Conservation (phyloP, 2,888 invertebrate genomes). For the Drosophila histrio region DNA sequence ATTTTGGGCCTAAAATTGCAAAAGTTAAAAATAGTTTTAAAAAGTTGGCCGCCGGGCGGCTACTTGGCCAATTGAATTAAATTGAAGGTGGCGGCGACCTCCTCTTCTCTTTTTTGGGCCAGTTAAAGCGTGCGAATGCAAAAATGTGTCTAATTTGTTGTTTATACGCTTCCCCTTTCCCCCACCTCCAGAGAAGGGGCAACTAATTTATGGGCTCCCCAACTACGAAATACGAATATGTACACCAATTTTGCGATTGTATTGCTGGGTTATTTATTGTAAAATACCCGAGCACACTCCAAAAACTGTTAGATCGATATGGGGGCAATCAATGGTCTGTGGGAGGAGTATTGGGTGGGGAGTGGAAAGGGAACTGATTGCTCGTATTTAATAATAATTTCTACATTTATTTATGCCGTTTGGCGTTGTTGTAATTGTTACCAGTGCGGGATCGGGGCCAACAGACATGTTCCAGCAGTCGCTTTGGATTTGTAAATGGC, state of each 20-base stretch:
- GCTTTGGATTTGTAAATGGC: conserved; percentile 51
- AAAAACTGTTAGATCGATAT: conserved; percentile 73
- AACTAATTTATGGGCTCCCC: conserved; percentile 58
- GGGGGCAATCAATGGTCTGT: conserved; percentile 46
- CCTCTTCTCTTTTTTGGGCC: conserved; percentile 4
- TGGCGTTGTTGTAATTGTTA: conserved; percentile 69
- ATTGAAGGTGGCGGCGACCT: conserved; percentile 40
- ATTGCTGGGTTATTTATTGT: conserved; percentile 68
- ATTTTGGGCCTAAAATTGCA: conserved; percentile 45
- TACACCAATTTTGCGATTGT: conserved; percentile 36
- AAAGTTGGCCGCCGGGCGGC: conserved; percentile 42
- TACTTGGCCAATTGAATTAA: conserved; percentile 65
- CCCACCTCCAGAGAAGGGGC: not conserved
- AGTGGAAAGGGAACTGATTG: conserved; percentile 43
- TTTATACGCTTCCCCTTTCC: not conserved
- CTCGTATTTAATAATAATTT: conserved; percentile 78
- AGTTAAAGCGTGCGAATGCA: conserved; percentile 50
- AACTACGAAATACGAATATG: conserved; percentile 20
- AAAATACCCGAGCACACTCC: conserved; percentile 58
- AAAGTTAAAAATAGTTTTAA: conserved; percentile 72
- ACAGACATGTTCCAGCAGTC: conserved; percentile 51
- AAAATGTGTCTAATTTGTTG: conserved; percentile 64
- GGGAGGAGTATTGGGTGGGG: not conserved
- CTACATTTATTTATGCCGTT: conserved; percentile 72
- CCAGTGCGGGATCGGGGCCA: conserved; percentile 32